phyloP scores from a whole-genome alignment of 1,140 invertebrate genomes.

The Scaptomyza graminum region DNA sequence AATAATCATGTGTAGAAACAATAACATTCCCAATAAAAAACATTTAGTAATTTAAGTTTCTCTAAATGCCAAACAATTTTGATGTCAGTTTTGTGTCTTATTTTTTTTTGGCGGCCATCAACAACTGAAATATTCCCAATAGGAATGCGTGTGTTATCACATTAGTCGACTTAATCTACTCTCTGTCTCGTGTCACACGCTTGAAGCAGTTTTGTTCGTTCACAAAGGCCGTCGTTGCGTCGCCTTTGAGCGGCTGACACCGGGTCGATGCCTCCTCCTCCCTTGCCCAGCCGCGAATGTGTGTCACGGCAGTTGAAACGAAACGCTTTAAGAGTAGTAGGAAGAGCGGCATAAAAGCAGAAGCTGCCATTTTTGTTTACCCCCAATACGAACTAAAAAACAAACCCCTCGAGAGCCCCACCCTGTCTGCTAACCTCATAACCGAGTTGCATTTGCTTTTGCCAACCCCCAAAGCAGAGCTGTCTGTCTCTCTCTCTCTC shows the following conservation, averaged over 20 bases:
- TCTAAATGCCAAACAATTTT: too few relatives aligned
- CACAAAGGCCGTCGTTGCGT: background rate
- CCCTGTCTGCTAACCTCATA: too few relatives aligned
- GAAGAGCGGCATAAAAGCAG: constrained; percentile 14
- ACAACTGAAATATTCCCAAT: too few relatives aligned
- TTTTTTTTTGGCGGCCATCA: too few relatives aligned
- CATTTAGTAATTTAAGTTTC: too few relatives aligned
- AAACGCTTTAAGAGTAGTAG: background rate
- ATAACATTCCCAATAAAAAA: background rate
- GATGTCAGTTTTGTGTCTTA: too few relatives aligned
- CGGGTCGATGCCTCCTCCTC: too few relatives aligned
- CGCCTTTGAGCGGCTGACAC: too few relatives aligned
- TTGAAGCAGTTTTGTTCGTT: constrained; percentile 19
- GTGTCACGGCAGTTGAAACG: constrained; percentile 29
- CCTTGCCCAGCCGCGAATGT: constrained; percentile 11
- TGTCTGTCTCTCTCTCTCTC: background rate
- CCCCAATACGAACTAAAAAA: too few relatives aligned
- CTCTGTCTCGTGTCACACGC: background rate
- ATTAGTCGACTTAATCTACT: constrained; percentile 13
- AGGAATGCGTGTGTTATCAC: constrained; percentile 34
- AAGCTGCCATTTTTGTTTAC: constrained; percentile 7
- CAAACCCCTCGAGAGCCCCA: background rate
- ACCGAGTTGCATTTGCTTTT: constrained; percentile 1
- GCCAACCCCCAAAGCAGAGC: background rate
- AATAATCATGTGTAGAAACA: background rate